phyloP scores from a whole-genome alignment of 2,797 vertebrate genomes.

The Darevskia nairensis region DNA sequence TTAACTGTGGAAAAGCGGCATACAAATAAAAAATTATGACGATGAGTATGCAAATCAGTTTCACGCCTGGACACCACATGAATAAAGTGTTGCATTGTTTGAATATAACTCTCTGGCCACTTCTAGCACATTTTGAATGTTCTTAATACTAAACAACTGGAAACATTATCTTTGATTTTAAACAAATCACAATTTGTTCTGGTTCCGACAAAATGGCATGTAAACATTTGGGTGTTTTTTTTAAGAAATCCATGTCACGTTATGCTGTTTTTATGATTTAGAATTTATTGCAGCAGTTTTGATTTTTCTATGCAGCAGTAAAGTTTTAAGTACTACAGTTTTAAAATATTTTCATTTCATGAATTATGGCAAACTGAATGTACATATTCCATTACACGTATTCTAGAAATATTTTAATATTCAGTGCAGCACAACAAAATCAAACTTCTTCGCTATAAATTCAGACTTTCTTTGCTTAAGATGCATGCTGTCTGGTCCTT shows the following conservation, averaged over 20 bases:
- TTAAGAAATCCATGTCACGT: not conserved
- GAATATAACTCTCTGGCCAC: no score
- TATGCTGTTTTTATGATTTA: not conserved
- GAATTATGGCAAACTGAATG: not conserved
- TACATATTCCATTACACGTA: not conserved
- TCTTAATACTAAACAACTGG: no score
- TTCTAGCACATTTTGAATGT: no score
- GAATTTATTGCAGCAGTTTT: not conserved
- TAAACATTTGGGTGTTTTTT: no score
- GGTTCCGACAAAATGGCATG: not conserved
- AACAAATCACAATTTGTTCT: not conserved
- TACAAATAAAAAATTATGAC: no score
- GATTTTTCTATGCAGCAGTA: constrained; percentile 1
- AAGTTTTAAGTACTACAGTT: not conserved
- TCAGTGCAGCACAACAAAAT: not conserved
- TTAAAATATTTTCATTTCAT: not conserved
- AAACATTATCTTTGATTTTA: not conserved
- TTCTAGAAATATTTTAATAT: not conserved
- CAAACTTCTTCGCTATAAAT: constrained; percentile 13
- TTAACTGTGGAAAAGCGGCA: no score
- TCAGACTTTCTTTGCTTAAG: not conserved
- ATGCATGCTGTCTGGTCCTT: not conserved
- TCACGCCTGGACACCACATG: no score
- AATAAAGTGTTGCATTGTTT: no score
- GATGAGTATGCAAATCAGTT: no score